Evolutionary conservation across 2,113 vertebrate species (phyloP).

Genomic region (Capra hircus): DNA sequence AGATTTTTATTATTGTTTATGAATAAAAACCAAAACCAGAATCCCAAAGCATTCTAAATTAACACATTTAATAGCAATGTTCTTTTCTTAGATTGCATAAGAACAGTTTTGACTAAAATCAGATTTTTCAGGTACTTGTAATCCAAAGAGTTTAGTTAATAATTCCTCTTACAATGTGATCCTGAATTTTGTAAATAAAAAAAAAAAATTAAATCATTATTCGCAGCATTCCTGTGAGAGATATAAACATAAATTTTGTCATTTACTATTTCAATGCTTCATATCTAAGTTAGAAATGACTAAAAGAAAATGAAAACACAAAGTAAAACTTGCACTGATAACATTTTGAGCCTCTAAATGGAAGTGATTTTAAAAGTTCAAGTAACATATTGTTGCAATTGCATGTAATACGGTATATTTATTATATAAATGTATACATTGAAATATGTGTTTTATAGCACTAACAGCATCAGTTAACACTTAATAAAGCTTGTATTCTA

Average conservation of each 20-base stretch:
- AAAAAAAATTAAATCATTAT: neutral
- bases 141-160: neutral
- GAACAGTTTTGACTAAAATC: slow-evolving; percentile 3
- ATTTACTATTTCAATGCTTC: neutral
- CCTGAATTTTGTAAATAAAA: neutral
- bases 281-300: neutral
- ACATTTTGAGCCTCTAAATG: neutral
- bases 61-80: neutral
- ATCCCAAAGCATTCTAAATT: neutral
- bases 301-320: neutral
- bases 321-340: neutral
- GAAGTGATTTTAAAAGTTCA: neutral
- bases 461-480: neutral
- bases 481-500: neutral
- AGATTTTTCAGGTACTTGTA: neutral
- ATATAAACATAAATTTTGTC: neutral
- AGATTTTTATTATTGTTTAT: neutral
- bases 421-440: neutral
- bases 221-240: neutral
- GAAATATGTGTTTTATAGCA: neutral
- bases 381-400: neutral
- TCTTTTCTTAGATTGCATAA: neutral
- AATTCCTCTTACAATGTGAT: neutral
- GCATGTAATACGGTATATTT: neutral
- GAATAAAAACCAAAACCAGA: neutral